phyloP scores from a whole-genome alignment of 2,888 invertebrate species.

The Lasioglossum leucozonium region DNA sequence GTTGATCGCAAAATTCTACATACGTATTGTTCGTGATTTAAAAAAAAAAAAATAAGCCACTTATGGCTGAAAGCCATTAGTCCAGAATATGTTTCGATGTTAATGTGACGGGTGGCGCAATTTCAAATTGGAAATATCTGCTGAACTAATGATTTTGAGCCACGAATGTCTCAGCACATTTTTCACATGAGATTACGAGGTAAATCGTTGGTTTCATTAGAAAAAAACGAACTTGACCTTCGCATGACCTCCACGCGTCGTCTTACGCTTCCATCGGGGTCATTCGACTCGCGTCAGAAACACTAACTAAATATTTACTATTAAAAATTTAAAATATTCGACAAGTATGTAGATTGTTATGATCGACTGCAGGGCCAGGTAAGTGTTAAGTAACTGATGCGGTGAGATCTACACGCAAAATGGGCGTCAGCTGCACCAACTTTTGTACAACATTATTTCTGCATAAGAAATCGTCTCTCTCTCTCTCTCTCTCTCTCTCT shows the following conservation, averaged over 20 bases:
- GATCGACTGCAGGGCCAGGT: not conserved
- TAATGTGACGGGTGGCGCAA: not conserved
- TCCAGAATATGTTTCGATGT: not conserved
- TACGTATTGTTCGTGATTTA: not conserved
- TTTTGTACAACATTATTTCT: not conserved
- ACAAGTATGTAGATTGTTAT: not conserved
- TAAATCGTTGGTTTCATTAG: not conserved
- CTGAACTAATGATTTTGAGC: not conserved
- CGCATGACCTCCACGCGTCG: not conserved
- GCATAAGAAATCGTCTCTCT: constrained; percentile 16
- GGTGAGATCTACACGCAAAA: constrained; percentile 21
- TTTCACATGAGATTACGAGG: not conserved
- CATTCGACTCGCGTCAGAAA: no score
- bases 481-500: constrained; percentile 38
- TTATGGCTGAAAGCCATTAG: not conserved
- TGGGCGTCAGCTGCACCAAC: constrained; percentile 7
- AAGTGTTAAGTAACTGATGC: constrained; percentile 14
- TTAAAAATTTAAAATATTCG: not conserved
- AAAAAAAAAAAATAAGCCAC: not conserved
- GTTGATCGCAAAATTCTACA: not conserved
- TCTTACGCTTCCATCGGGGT: no score
- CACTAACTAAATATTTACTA: no score
- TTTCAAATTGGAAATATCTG: not conserved
- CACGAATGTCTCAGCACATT: not conserved
- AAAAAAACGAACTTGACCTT: not conserved